Evolutionary conservation across 2,113 vertebrate species (phyloP).

Genomic region (Polyodon spathula): DNA sequence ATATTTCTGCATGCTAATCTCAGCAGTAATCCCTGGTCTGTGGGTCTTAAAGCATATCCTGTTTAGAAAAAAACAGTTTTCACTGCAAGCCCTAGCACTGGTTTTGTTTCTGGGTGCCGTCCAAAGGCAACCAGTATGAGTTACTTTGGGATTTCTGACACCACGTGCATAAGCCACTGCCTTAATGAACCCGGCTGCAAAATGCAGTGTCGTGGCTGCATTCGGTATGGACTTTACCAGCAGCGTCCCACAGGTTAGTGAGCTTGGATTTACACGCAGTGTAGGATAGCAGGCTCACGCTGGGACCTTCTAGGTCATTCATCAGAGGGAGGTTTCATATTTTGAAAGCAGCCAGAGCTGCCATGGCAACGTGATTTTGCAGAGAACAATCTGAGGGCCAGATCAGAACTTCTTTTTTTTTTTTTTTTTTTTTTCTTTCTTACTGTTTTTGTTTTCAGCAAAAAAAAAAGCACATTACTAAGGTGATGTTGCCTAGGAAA

Average conservation of each 20-base stretch:
- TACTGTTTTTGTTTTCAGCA: too few relatives aligned
- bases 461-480: slow-evolving; percentile 15
- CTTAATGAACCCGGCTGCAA: slow-evolving; percentile 16
- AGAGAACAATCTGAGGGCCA: slow-evolving; percentile 16
- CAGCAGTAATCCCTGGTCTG: slow-evolving; percentile 67
- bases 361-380: slow-evolving; percentile 29
- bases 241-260: slow-evolving; percentile 23
- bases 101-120: slow-evolving; percentile 19
- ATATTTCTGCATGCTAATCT: slow-evolving; percentile 81
- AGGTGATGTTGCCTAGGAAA: slow-evolving; percentile 15
- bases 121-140: slow-evolving; percentile 2
- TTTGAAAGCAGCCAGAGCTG: slow-evolving; percentile 26
- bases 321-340: slow-evolving; percentile 32
- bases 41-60: slow-evolving; percentile 61
- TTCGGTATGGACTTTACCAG: slow-evolving; percentile 13
- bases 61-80: slow-evolving; percentile 64
- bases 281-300: slow-evolving; percentile 5
- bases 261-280: slow-evolving; percentile 13
- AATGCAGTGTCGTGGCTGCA: slow-evolving; percentile 37
- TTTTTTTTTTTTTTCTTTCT: too few relatives aligned
- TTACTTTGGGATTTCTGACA: slow-evolving; percentile 8
- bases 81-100: slow-evolving; percentile 37
- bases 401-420: slow-evolving; percentile 18
- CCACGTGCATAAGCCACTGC: slow-evolving; percentile 18
- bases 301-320: slow-evolving; percentile 23